A percentile compares a stretch with the other conserved stretches of the same genome.
phyloP scores from a whole-genome alignment of 23 tunicate species.

The Styela clava region DNA sequence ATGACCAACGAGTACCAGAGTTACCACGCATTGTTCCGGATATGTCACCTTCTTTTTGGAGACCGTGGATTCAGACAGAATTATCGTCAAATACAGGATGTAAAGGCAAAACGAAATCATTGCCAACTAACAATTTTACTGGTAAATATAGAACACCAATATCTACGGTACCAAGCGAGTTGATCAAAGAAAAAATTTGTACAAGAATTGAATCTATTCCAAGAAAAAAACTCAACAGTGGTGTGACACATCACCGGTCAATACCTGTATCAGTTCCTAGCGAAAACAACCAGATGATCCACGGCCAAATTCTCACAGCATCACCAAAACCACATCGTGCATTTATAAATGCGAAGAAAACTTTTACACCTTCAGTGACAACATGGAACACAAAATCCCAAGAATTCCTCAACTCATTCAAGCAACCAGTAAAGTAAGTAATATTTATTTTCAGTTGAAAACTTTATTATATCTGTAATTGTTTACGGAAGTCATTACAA shows the following conservation, averaged over 20 bases:
- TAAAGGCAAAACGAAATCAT: not conserved
- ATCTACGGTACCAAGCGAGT: not conserved
- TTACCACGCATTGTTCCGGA: not conserved
- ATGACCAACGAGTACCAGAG: conserved; percentile 22
- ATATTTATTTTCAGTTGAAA: too few species aligned
- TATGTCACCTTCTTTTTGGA: not conserved
- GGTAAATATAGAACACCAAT: not conserved
- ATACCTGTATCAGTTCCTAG: too few species aligned
- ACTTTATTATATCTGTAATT: too few species aligned
- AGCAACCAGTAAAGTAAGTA: conserved; percentile 68
- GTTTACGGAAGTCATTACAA: too few species aligned
- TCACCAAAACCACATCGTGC: too few species aligned
- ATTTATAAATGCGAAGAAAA: not conserved
- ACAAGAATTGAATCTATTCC: too few species aligned
- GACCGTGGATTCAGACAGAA: conserved; percentile 11
- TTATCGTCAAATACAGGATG: not conserved
- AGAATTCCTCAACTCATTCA: conserved; percentile 34
- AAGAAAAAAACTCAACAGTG: too few species aligned
- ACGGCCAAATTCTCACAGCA: too few species aligned
- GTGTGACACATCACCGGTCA: too few species aligned
- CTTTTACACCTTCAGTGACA: conserved; percentile 15
- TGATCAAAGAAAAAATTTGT: not conserved
- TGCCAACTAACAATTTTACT: not conserved
- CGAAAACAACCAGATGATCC: too few species aligned
- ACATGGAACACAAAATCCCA: conserved; percentile 30